Base-by-base conservation (phyloP, 2,888 invertebrate genomes). In the Metalampra italica region DNA sequence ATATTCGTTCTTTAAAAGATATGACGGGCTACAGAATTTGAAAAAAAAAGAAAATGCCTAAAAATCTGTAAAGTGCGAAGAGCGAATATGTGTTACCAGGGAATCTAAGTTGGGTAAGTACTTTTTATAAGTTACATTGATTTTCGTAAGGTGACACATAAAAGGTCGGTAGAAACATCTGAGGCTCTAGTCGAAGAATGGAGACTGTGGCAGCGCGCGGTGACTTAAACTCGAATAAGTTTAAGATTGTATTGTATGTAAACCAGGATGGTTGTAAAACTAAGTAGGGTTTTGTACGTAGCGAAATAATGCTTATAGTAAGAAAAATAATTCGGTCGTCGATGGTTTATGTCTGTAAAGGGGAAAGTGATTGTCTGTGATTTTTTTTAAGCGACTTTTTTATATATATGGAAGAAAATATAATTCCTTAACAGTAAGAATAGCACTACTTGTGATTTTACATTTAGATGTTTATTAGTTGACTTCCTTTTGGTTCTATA, bases 381-480 rank as follows among this genome's bases (percentile, higher is more conserved):
- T 90, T 90, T 89, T 89, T n/a, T 90, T 90, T 90, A 90, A 88
- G 90, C 90, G 88, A 90, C 90, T 88, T 90, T 90, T 90, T 90
- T 87, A 87, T 86, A 88, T 85, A 85, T 82, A 84, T 79, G 82
- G 74, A 82, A 85, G 70, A 82, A 81, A 80, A 78, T 79, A 81
- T 81, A 83, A 86, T 84, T 83, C 86, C 84, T 82, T 86, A 89
- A 88, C 87, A 84, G 78, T 90, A 90, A 90, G 90, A 83, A 86
- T 90, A 90, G 89, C 89, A 90, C 88, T 87, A 88, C 82, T 83
- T 89, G 90, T 90, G 89, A 90, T 90, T 88, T 86, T 88, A 88
- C 80, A 86, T 82, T 87, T 51, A 89, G 87, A 80, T 70, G 81
- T 76, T 79, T 82, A 78, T 87, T 77, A 78, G 78, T 88, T 88